phyloP scores from a whole-genome alignment of 1,140 invertebrate species.

The Helicoverpa zea region DNA sequence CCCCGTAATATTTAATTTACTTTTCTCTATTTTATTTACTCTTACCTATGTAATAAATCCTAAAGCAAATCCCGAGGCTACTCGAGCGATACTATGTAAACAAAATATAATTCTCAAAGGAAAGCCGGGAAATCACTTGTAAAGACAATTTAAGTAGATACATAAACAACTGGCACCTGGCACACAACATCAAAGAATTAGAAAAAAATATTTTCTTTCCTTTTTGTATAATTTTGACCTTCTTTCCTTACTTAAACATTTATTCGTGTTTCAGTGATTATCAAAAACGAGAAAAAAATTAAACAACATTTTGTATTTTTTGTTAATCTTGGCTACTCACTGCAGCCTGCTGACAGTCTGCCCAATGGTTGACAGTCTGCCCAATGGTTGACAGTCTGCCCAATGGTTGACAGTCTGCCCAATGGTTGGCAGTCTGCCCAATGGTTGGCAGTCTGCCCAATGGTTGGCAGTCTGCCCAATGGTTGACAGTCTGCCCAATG shows the following conservation, averaged over 20 bases:
- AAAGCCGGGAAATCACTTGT: slow-evolving; percentile 8
- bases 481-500: too few species aligned
- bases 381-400: too few species aligned
- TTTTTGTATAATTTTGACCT: background rate
- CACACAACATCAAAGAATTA: slow-evolving; percentile 16
- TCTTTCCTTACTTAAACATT: slow-evolving; percentile 23
- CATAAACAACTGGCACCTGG: slow-evolving; percentile 23
- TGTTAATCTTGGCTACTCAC: too few species aligned
- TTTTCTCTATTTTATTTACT: background rate
- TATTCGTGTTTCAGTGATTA: slow-evolving; percentile 19
- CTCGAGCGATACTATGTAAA: slow-evolving; percentile 21
- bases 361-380: too few species aligned
- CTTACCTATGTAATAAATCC: background rate
- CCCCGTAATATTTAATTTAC: background rate
- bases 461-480: too few species aligned
- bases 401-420: too few species aligned
- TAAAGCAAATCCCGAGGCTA: background rate
- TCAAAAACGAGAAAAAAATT: slow-evolving; percentile 20
- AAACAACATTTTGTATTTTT: slow-evolving; percentile 17
- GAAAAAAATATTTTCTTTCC: background rate
- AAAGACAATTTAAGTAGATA: slow-evolving; percentile 33
- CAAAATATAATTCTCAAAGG: slow-evolving; percentile 5
- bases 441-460: too few species aligned
- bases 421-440: too few species aligned
- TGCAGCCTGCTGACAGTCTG: too few species aligned